Percentiles rank a stretch among this genome's conserved stretches.
phyloP scores from a whole-genome alignment of 2,797 vertebrate genomes.

The Rhinichthys osculus region DNA sequence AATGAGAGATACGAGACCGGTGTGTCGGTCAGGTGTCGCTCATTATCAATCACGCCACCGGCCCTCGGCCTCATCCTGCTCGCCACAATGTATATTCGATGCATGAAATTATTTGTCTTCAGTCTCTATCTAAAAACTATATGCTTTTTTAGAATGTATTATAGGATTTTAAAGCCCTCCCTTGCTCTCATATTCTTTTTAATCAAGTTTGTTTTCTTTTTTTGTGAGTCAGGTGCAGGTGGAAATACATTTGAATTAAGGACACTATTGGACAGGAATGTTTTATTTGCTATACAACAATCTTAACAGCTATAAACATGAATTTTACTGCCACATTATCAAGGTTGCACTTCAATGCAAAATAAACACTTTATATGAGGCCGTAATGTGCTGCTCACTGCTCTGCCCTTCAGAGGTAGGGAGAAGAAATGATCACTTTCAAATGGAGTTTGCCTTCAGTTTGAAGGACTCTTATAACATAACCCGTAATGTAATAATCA shows the following conservation, averaged over 20 bases:
- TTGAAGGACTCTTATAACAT: conserved; percentile 7
- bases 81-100: neutral
- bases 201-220: neutral
- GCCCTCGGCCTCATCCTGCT: too few species aligned
- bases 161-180: too few species aligned
- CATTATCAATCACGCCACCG: too few species aligned
- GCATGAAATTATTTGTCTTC: neutral
- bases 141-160: neutral
- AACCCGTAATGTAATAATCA: conserved; percentile 32
- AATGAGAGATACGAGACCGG: too few species aligned
- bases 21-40: too few species aligned
- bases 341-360: neutral
- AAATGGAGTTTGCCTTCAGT: neutral
- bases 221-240: neutral
- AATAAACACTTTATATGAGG: neutral
- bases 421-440: neutral
- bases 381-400: neutral
- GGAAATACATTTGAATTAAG: neutral
- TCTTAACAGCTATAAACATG: neutral
- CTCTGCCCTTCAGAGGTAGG: neutral
- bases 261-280: neutral
- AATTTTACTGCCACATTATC: neutral
- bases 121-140: neutral
- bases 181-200: neutral
- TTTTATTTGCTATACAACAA: neutral